Percentiles rank a stretch among this genome's conserved stretches.
These are phyloP conservation scores for Amorpha juglandis DNA, from an alignment of 2,888 invertebrate species.

Conservation along the genomic window DNA sequence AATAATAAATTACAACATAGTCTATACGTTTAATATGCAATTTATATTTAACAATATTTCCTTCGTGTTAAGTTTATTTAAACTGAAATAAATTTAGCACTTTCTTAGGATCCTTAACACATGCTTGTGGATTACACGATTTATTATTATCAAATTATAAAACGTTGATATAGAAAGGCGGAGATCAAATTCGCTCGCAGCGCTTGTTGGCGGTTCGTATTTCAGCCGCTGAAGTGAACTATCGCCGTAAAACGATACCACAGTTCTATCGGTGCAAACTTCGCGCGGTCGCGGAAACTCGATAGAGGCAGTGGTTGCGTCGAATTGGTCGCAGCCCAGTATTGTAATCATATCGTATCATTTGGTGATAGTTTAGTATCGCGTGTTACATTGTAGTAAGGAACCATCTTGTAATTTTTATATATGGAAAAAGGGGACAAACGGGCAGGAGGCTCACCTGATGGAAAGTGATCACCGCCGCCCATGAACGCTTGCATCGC, in stretches of 20 bases:
- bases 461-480: too few relatives aligned
- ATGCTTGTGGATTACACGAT: too few relatives aligned
- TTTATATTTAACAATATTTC: too few relatives aligned
- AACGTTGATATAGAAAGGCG: background rate
- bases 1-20: too few relatives aligned
- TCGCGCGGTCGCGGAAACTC: slow-evolving; percentile 2
- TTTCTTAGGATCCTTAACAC: too few relatives aligned
- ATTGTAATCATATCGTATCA: background rate
- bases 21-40: too few relatives aligned
- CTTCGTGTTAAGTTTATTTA: too few relatives aligned
- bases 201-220: background rate
- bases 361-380: background rate
- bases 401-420: too few relatives aligned
- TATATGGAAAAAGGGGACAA: too few relatives aligned
- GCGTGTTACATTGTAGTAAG: background rate
- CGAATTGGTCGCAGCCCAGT: background rate
- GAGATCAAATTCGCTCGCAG: background rate
- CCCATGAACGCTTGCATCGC: too few relatives aligned
- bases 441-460: too few relatives aligned
- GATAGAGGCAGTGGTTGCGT: slow-evolving; percentile 9
- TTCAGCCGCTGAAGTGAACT: slow-evolving; percentile 9
- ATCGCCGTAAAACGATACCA: background rate
- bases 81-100: too few relatives aligned
- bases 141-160: background rate
- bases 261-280: slow-evolving; percentile 9